Evolutionary conservation across 2,113 vertebrate genomes (phyloP), one percentile per base, ranked within the genome.

Genomic region (Onychostruthus taczanowskii): DNA sequence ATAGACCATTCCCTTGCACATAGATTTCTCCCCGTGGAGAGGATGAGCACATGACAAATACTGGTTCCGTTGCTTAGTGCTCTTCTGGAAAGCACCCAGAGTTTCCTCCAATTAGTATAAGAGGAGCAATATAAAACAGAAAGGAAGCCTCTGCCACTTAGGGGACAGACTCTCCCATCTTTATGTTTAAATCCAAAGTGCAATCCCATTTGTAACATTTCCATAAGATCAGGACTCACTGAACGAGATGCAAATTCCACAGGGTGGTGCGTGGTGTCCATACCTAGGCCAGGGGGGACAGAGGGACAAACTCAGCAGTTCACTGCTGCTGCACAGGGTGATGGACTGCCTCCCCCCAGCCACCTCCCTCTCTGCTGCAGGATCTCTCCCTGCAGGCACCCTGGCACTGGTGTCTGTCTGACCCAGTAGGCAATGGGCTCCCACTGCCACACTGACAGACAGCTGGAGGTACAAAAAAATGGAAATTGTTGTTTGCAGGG

Each of bases 31-130:
- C 44, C 39, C 1, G 2, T 61, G 47, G 77, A 93, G 61, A 93
- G 33, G 41, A 70, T 44, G 35, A 93, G 64, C 84, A 83, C 33
- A 77, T 77, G 76, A 90, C 64, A 95, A 95, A 92, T 77, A 73
- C 24, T 35, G 50, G 49, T 90, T 94, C 50, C 0, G 0, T 77
- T 84, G 28, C 55, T 90, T 93, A 86, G 88, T 94, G 75, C 50
- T 83, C 3, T 76, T 80, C 85, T 95, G 90, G 94, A 96, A 92
- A 47, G 46, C 46, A 86, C 75, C 13, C 92, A 94, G 85, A 53
- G 43, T 92, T 93, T 84, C 8, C 23, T 88, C 14, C 67, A 85
- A 64, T 91, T 87, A 90, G 22, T 76, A 16, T 52, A 76, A 87
- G 41, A 85, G 67, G 28, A 76, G 26, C 13, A 69, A 69, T 62